phyloP scores from a whole-genome alignment of 2,888 invertebrate genomes.

The Cheilosia urbana region DNA sequence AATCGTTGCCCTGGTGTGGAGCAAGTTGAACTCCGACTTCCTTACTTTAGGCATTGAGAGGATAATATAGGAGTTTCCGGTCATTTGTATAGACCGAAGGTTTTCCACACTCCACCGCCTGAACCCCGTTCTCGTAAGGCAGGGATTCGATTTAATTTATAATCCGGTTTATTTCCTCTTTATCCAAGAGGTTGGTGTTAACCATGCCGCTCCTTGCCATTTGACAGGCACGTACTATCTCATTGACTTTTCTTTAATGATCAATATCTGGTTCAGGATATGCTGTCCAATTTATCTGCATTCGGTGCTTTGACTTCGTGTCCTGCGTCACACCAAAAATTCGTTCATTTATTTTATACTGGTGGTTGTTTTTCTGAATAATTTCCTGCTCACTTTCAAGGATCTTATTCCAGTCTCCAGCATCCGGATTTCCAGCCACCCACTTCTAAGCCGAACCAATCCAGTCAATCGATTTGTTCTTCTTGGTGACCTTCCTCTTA shows the following conservation, averaged over 20 bases:
- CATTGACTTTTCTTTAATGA: background rate
- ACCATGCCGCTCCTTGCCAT: background rate
- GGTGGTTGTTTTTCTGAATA: background rate
- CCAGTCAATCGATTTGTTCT: no score
- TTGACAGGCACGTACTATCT: background rate
- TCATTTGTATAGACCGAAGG: no score
- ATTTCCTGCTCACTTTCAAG: no score
- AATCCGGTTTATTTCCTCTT: background rate
- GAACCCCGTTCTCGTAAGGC: background rate
- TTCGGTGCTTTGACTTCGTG: background rate
- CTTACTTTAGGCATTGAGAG: background rate
- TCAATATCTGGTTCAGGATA: background rate
- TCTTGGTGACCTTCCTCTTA: no score
- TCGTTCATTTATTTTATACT: background rate
- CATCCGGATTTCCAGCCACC: no score
- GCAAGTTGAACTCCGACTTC: slow-evolving; percentile 4
- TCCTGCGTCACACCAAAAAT: background rate
- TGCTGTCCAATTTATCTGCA: background rate
- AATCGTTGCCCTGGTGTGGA: no score
- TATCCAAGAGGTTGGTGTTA: background rate
- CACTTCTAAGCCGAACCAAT: no score
- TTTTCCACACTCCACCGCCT: background rate
- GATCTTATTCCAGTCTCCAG: no score
- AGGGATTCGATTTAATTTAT: background rate
- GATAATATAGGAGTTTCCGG: background rate